phyloP scores from a whole-genome alignment of 53 echinoderm and acorn worm genomes.

The Arbacia lixula region DNA sequence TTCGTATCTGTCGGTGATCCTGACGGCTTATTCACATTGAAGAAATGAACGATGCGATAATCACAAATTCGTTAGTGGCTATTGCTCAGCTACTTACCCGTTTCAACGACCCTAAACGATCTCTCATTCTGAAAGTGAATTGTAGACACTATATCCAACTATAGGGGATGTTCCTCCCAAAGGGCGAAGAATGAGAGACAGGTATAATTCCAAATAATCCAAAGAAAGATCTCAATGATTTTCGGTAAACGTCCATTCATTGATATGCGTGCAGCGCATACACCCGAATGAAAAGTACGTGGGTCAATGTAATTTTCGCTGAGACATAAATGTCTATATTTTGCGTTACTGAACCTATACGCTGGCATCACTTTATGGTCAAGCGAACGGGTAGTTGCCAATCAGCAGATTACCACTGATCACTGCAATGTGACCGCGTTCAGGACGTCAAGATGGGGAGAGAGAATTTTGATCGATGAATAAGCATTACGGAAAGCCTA shows the following conservation, averaged over 20 bases:
- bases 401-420: too few relatives aligned
- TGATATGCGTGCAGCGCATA: conserved; percentile 34
- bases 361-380: too few relatives aligned
- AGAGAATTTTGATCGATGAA: too few relatives aligned
- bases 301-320: conserved; percentile 43
- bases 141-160: conserved; percentile 27
- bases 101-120: conserved; percentile 97
- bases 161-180: neutral
- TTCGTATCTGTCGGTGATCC: too few relatives aligned
- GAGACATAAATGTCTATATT: conserved; percentile 3
- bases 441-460: too few relatives aligned
- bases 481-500: too few relatives aligned
- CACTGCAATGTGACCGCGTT: too few relatives aligned
- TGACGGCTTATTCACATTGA: too few relatives aligned
- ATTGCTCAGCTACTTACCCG: conserved; percentile 96
- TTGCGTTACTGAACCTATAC: too few relatives aligned
- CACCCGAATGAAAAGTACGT: conserved; percentile 26
- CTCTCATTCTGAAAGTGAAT: conserved; percentile 84
- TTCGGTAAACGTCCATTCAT: conserved; percentile 33
- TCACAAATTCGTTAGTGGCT: too few relatives aligned
- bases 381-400: too few relatives aligned
- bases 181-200: neutral
- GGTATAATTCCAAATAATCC: conserved; percentile 59
- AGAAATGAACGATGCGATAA: too few relatives aligned
- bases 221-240: conserved; percentile 18